These are phyloP conservation scores for Volucella bombylans DNA, from an alignment of 2,888 invertebrate genomes.

Conservation along the genomic window DNA sequence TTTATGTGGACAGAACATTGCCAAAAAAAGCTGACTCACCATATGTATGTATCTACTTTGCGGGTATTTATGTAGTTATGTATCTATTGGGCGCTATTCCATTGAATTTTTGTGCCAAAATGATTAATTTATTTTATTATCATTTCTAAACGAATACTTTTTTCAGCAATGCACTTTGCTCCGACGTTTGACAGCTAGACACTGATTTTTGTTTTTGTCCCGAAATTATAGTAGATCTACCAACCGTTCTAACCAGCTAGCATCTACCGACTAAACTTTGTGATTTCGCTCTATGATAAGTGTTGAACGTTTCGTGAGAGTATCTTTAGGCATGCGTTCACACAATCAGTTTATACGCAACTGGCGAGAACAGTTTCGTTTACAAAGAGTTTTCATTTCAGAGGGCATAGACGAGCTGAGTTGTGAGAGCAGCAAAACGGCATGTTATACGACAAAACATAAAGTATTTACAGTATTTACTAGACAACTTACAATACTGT, in stretches of 20 bases:
- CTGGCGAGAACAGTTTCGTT: conserved; percentile 30
- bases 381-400: conserved; percentile 36
- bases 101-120: conserved; percentile 21
- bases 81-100: conserved; percentile 24
- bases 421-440: not conserved
- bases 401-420: conserved; percentile 42
- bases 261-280: conserved; percentile 45
- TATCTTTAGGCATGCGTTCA: conserved; percentile 32
- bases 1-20: conserved; percentile 42
- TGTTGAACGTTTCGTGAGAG: conserved; percentile 15
- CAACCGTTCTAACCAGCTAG: conserved; percentile 44
- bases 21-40: conserved; percentile 37
- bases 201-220: conserved; percentile 9
- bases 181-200: too few species aligned
- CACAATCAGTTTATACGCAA: conserved; percentile 41
- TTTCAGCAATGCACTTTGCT: too few species aligned
- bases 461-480: too few species aligned
- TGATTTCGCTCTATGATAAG: conserved; percentile 22
- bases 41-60: not conserved
- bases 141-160: too few species aligned
- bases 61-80: conserved; percentile 4
- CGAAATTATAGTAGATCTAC: not conserved
- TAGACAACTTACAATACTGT: too few species aligned
- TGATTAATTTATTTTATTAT: too few species aligned
- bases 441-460: not conserved